Conservation (phyloP, 2,797 vertebrate species). For the Chiroxiphia lanceolata region DNA sequence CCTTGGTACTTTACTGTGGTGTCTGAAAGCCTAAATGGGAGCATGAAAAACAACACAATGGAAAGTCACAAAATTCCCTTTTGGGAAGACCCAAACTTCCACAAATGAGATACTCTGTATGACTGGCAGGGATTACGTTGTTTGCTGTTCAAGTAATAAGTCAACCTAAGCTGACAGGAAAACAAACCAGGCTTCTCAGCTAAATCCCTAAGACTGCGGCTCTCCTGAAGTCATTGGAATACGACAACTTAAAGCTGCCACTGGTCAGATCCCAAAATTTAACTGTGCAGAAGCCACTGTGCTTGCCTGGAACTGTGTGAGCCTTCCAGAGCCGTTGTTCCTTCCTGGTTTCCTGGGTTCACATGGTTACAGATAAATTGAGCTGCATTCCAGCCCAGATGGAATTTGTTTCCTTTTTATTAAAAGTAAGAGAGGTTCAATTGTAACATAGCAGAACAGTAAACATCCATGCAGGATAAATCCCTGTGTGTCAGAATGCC, state of each 20-base stretch:
- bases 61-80: not conserved
- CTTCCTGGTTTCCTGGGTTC: not conserved
- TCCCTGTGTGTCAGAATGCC: not conserved
- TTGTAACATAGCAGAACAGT: not conserved
- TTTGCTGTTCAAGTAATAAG: not conserved
- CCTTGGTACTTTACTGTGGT: not conserved
- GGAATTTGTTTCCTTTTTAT: constrained; percentile 53
- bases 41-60: not conserved
- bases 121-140: not conserved
- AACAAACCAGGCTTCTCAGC: not conserved
- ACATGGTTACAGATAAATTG: constrained; percentile 1
- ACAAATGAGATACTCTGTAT: not conserved
- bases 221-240: not conserved
- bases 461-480: constrained; percentile 30
- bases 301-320: not conserved
- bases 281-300: not conserved
- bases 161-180: not conserved
- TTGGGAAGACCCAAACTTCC: not conserved
- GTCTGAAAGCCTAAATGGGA: not conserved
- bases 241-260: not conserved
- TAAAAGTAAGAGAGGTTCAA: constrained; percentile 46
- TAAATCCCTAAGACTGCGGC: not conserved
- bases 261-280: not conserved
- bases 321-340: not conserved
- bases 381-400: not conserved